These are phyloP conservation scores for Oreochromis aureus DNA, from an alignment of 2,113 vertebrate genomes.

Conservation along the genomic window DNA sequence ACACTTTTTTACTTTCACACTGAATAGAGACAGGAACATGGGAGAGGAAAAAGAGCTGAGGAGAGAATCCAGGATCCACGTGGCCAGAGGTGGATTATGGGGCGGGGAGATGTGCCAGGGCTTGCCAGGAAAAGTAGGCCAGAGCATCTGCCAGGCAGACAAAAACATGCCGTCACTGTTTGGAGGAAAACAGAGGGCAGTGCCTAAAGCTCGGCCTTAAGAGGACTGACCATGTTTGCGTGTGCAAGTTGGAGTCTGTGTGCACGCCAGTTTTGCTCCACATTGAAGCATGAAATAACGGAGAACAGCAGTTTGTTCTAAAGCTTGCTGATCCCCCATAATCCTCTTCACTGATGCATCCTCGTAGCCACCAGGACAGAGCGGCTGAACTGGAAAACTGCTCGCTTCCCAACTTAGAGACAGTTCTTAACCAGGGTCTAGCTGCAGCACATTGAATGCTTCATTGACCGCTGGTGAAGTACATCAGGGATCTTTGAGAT, in stretches of 20 bases:
- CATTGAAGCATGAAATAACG: background rate
- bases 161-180: constrained; percentile 30
- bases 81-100: constrained; percentile 42
- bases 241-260: background rate
- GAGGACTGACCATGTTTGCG: background rate
- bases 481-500: background rate
- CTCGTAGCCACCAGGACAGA: background rate
- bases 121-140: constrained; percentile 57
- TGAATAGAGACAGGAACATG: background rate
- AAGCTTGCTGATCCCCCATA: constrained; percentile 47
- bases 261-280: background rate
- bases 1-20: background rate
- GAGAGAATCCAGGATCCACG: constrained; percentile 19
- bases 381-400: background rate
- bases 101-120: constrained; percentile 34
- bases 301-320: constrained; percentile 29
- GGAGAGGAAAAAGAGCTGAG: background rate
- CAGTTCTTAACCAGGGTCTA: background rate
- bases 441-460: background rate
- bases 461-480: background rate
- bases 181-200: background rate
- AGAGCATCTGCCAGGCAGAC: constrained; percentile 46
- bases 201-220: background rate
- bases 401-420: background rate
- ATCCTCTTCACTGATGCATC: constrained; percentile 34